phyloP scores from a whole-genome alignment of 2,888 invertebrate species.

The Lasioglossum figueresi region DNA sequence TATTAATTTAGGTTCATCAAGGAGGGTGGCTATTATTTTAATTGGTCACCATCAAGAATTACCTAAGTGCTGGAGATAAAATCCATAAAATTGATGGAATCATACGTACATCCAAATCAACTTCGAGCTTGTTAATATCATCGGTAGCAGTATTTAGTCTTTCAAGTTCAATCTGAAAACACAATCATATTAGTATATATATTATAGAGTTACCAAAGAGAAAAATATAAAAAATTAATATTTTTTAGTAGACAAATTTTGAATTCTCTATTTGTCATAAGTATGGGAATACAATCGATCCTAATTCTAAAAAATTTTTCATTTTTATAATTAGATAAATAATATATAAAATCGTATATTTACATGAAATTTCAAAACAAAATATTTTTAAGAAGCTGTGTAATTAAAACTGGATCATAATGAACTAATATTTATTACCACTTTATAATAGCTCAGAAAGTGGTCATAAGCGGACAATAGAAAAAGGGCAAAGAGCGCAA shows the following conservation, averaged over 20 bases:
- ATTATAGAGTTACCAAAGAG: background rate
- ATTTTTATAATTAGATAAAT: background rate
- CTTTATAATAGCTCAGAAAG: background rate
- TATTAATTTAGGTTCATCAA: slow-evolving; percentile 55
- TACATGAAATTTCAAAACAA: background rate
- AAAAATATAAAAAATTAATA: background rate
- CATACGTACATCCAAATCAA: slow-evolving; percentile 91
- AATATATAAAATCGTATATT: background rate
- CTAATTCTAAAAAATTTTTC: background rate
- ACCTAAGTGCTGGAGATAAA: background rate
- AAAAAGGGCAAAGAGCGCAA: background rate
- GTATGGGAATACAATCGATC: background rate
- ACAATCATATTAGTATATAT: slow-evolving; percentile 18
- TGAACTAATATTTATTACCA: background rate
- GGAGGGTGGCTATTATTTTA: slow-evolving; percentile 32
- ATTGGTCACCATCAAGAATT: slow-evolving; percentile 21
- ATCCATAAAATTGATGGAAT: background rate
- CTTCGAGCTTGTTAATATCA: slow-evolving; percentile 95
- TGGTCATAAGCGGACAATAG: background rate
- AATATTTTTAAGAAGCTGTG: background rate
- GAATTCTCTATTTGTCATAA: background rate
- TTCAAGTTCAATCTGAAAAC: slow-evolving; percentile 91
- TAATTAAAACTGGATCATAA: background rate
- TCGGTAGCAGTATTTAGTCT: slow-evolving; percentile 95
- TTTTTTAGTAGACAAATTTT: background rate